phyloP scores from a whole-genome alignment of 2,113 vertebrate genomes.

The Centropus unirufus region DNA sequence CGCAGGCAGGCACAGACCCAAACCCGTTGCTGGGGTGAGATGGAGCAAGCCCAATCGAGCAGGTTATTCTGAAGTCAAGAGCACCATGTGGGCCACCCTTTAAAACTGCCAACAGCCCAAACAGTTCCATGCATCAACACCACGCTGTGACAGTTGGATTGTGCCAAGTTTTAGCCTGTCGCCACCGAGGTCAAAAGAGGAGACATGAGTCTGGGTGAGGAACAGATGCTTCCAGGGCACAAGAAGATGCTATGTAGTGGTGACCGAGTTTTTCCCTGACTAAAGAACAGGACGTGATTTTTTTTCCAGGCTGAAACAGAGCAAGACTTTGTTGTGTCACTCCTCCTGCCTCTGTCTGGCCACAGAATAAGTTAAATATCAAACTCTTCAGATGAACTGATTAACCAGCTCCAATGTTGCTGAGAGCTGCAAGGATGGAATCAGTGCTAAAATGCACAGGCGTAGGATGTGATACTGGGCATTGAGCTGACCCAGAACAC shows the following conservation, averaged over 20 bases:
- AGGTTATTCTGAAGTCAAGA: neutral
- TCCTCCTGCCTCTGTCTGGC: neutral
- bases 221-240: neutral
- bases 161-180: neutral
- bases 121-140: neutral
- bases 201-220: neutral
- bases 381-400: neutral
- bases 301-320: neutral
- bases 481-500: neutral
- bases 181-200: fast-evolving
- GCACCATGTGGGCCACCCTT: neutral
- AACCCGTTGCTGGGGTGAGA: neutral
- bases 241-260: neutral
- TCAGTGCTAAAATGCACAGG: neutral
- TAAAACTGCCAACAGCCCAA: fast-evolving
- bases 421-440: neutral
- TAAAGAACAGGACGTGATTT: slow-evolving; percentile 25
- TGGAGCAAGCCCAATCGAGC: neutral
- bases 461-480: neutral
- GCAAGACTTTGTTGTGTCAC: neutral
- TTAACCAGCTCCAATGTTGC: neutral
- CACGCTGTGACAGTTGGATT: neutral
- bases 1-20: neutral
- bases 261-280: neutral
- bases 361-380: neutral